Evolutionary conservation across 2,888 invertebrate genomes (phyloP).

Genomic region (Protonemura montana): DNA sequence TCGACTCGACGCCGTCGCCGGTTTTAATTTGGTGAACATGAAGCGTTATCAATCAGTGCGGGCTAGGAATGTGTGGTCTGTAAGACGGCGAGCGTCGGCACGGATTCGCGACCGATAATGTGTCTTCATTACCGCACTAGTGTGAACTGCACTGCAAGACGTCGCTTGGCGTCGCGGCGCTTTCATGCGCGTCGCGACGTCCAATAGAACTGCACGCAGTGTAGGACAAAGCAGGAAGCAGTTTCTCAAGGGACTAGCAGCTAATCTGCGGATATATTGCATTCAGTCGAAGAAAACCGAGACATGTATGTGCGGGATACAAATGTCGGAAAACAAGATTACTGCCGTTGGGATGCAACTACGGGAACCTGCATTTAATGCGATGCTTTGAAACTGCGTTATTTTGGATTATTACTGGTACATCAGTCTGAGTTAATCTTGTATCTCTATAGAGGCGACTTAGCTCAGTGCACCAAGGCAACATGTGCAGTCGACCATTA

Average conservation of each 20-base stretch:
- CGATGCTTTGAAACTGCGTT: neutral
- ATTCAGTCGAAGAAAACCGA: neutral
- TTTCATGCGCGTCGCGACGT: neutral
- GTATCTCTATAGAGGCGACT: neutral
- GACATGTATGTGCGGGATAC: neutral
- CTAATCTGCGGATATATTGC: neutral
- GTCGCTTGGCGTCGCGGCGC: neutral
- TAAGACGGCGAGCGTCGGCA: neutral
- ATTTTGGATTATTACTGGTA: neutral
- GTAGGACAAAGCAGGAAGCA: neutral
- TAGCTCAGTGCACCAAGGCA: no score
- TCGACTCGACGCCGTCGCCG: neutral
- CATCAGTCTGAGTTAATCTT: neutral
- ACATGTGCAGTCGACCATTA: neutral
- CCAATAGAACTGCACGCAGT: neutral
- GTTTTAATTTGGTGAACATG: neutral
- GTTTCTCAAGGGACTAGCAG: neutral
- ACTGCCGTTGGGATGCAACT: neutral
- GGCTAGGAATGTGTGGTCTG: neutral
- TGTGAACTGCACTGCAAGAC: neutral
- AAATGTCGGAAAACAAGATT: neutral
- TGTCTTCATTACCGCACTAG: neutral
- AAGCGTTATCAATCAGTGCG: conserved; percentile 7
- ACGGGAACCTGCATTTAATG: neutral
- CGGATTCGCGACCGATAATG: neutral